phyloP scores from a whole-genome alignment of 64 coral and sea anemone species.

The Pocillopora damicornis region DNA sequence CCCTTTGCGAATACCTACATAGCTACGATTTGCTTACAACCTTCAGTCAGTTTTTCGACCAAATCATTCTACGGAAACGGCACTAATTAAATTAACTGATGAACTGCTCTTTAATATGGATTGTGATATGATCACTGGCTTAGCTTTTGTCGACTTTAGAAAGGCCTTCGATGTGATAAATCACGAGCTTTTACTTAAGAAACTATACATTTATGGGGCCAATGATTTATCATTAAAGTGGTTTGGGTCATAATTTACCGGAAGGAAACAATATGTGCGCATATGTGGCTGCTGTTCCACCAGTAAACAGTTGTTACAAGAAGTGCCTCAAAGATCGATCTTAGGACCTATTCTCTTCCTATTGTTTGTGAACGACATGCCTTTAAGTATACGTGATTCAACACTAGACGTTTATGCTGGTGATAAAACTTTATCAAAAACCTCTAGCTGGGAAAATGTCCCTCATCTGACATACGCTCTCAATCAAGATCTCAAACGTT shows the following conservation, averaged over 20 bases:
- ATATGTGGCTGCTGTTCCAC: background rate
- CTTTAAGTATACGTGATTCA: background rate
- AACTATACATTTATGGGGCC: background rate
- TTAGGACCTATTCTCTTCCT: background rate
- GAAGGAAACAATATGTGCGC: slow-evolving; percentile 1
- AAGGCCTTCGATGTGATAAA: background rate
- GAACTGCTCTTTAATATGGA: no score
- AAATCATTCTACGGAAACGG: slow-evolving; percentile 24
- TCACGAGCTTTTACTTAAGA: slow-evolving; percentile 4
- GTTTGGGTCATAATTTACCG: background rate
- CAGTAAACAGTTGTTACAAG: background rate
- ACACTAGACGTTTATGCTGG: no score
- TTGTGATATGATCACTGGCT: no score
- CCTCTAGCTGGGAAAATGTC: no score
- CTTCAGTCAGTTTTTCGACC: slow-evolving; percentile 34
- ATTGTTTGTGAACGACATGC: background rate
- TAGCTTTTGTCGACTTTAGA: no score
- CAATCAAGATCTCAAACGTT: no score
- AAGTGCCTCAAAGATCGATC: slow-evolving; percentile 2
- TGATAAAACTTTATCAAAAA: no score
- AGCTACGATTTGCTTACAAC: slow-evolving; percentile 50
- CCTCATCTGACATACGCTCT: no score
- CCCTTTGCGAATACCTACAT: slow-evolving; percentile 29
- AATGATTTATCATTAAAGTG: background rate
- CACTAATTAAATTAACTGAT: no score